phyloP scores from a whole-genome alignment of 2,888 invertebrate species.

The Scaptomyza flava region DNA sequence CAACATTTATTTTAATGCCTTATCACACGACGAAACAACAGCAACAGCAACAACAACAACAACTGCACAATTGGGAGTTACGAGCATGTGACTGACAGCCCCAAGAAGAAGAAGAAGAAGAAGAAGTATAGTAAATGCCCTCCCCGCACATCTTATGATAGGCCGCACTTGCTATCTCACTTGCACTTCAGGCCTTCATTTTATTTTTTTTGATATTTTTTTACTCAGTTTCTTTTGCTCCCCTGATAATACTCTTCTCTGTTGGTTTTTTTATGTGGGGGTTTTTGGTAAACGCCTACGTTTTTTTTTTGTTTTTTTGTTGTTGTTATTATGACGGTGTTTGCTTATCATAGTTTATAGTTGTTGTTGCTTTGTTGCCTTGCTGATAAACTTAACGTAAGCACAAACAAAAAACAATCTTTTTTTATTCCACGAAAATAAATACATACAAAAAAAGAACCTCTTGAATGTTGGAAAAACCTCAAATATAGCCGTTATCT shows the following conservation, averaged over 20 bases:
- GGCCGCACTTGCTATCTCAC: conserved; percentile 40
- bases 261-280: conserved; percentile 22
- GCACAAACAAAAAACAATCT: conserved; percentile 32
- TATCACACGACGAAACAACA: conserved; percentile 57
- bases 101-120: background rate
- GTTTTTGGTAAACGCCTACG: conserved; percentile 76
- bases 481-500: conserved; percentile 44
- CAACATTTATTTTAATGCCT: conserved; percentile 79
- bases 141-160: conserved; percentile 48
- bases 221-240: conserved; percentile 32
- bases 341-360: conserved; percentile 76
- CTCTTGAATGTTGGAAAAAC: conserved; percentile 48
- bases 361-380: conserved; percentile 28
- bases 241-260: conserved; percentile 60
- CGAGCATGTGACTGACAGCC: conserved; percentile 67
- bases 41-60: conserved; percentile 34
- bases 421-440: conserved; percentile 42
- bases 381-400: conserved; percentile 66
- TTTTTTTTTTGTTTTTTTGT: conserved; percentile 53
- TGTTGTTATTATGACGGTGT: conserved; percentile 61
- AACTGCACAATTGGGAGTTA: conserved; percentile 79
- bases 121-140: background rate
- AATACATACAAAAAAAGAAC: conserved; percentile 46
- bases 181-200: conserved; percentile 10
- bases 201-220: conserved; percentile 6